Evolutionary conservation across 2,113 vertebrate genomes (phyloP).

Genomic region (Nothobranchius kuhntae): DNA sequence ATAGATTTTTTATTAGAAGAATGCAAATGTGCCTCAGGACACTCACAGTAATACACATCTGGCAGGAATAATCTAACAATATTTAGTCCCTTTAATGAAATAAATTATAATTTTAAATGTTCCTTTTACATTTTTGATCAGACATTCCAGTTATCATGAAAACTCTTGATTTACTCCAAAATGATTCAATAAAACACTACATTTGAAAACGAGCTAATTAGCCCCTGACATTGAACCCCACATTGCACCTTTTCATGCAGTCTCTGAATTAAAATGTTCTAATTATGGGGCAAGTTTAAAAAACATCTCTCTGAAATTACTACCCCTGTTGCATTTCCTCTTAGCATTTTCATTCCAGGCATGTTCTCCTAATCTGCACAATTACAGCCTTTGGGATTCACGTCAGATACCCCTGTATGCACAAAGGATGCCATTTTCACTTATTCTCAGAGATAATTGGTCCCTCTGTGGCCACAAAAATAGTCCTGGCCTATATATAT

Average conservation of each 20-base stretch:
- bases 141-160: too few relatives aligned
- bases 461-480: slow-evolving; percentile 48
- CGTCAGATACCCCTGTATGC: background rate
- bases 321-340: background rate
- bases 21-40: too few relatives aligned
- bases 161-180: background rate
- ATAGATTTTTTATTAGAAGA: too few relatives aligned
- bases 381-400: slow-evolving; percentile 43
- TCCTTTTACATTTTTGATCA: too few relatives aligned
- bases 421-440: background rate
- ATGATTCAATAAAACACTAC: background rate
- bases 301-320: slow-evolving; percentile 5
- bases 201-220: background rate
- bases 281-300: slow-evolving; percentile 1
- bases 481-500: slow-evolving; percentile 28
- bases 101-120: too few relatives aligned
- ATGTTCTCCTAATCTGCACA: slow-evolving; percentile 32
- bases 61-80: too few relatives aligned
- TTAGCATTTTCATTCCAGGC: slow-evolving; percentile 26
- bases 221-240: background rate
- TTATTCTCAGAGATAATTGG: slow-evolving; percentile 66
- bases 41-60: too few relatives aligned
- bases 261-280: slow-evolving; percentile 12
- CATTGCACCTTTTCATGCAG: background rate
- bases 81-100: too few relatives aligned